Percentiles rank a stretch among this genome's conserved stretches.
These are phyloP conservation scores for Xiphorhynchus erythropygius DNA, from an alignment of 2,797 vertebrate genomes.

Conservation along the genomic window DNA sequence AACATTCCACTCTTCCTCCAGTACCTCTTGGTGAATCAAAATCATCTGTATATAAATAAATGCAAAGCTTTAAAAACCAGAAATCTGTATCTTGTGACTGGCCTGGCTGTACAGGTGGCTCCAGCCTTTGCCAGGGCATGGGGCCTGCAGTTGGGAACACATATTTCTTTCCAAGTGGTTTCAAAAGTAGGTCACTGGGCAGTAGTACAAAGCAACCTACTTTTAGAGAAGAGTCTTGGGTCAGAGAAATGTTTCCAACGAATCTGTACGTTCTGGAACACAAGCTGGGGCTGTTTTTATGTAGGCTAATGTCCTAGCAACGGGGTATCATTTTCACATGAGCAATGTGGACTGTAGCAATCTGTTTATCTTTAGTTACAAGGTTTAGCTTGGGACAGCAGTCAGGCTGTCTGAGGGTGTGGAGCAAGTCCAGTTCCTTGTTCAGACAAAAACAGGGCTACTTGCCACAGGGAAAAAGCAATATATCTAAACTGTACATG, in stretches of 20 bases:
- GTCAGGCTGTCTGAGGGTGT: background rate
- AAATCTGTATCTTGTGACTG: conserved; percentile 30
- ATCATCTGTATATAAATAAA: background rate
- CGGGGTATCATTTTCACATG: background rate
- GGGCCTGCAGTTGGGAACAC: background rate
- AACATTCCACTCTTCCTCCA: background rate
- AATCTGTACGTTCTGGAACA: conserved; percentile 32
- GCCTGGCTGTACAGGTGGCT: background rate
- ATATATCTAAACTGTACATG: background rate
- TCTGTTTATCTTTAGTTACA: conserved; percentile 24
- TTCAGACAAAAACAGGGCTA: background rate
- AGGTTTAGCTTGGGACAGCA: background rate
- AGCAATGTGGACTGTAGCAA: background rate
- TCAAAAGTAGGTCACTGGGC: conserved; percentile 52
- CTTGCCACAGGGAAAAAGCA: background rate
- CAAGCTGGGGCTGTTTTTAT: background rate
- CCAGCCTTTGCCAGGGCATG: conserved; percentile 30
- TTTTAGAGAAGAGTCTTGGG: conserved; percentile 13
- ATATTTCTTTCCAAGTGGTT: conserved; percentile 33
- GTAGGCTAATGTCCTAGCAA: background rate
- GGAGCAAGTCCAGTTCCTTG: background rate
- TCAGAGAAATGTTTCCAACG: background rate
- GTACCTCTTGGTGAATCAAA: background rate
- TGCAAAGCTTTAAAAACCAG: background rate
- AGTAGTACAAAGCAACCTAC: conserved; percentile 30